Conservation (phyloP, 2,888 invertebrate genomes). For the Leptinotarsa juncta region DNA sequence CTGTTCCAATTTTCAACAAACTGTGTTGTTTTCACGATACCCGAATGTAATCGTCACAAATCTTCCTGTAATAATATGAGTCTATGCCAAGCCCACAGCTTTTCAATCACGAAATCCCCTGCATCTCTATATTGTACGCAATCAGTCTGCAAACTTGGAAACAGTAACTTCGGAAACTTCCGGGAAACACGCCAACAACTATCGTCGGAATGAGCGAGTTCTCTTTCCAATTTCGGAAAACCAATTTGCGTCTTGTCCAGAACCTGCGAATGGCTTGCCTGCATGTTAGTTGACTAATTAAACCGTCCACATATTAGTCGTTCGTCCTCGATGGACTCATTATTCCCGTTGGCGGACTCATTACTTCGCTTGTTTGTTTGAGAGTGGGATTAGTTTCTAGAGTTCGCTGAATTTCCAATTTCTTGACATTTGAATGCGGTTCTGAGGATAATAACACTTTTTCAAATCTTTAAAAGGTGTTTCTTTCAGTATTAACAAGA, state of each 20-base stretch:
- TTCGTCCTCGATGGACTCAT: conserved; percentile 34
- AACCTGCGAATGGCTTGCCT: conserved; percentile 34
- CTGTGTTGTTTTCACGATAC: background rate
- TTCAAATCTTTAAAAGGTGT: background rate
- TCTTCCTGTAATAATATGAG: background rate
- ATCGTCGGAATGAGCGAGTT: conserved; percentile 23
- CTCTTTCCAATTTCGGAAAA: conserved; percentile 38
- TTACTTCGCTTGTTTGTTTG: conserved; percentile 34
- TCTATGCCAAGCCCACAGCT: background rate
- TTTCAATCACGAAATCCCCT: conserved; percentile 15
- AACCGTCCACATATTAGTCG: conserved; percentile 37
- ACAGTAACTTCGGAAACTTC: conserved; percentile 15
- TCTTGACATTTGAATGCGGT: background rate
- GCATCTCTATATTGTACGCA: conserved; percentile 18
- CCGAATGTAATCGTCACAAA: background rate
- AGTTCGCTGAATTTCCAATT: conserved; percentile 20
- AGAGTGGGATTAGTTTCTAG: conserved; percentile 28
- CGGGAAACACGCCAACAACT: conserved; percentile 18
- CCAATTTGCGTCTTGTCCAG: conserved; percentile 37
- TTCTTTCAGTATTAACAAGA: background rate
- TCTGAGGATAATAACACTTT: background rate
- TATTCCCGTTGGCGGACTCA: conserved; percentile 32
- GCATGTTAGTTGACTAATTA: conserved; percentile 42
- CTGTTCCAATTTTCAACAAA: background rate
- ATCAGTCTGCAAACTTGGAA: conserved; percentile 21